Evolutionary conservation across 2,888 invertebrate genomes (phyloP).

Genomic region (Herminia tarsipennalis): DNA sequence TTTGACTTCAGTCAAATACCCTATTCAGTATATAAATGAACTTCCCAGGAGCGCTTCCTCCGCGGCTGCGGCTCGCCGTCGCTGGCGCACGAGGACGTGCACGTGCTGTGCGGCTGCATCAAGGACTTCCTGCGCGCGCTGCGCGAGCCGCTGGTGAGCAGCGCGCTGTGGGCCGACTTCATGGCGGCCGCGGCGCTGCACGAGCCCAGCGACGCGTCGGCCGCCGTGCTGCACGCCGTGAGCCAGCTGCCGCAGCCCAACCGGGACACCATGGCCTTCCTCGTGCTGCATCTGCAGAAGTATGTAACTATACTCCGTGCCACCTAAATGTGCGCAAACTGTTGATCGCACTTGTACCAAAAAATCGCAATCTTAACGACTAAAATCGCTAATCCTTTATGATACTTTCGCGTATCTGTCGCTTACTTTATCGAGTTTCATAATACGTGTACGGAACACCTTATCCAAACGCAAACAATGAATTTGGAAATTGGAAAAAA

Average conservation of each 20-base stretch:
- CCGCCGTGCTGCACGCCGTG: slow-evolving; percentile 90
- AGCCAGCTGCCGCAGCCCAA: slow-evolving; percentile 96
- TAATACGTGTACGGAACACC: too few species aligned
- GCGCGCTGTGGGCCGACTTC: slow-evolving; percentile 93
- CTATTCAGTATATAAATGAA: too few species aligned
- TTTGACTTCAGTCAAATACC: too few species aligned
- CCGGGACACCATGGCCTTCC: slow-evolving; percentile 96
- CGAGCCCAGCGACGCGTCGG: slow-evolving; percentile 86
- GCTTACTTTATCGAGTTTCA: too few species aligned
- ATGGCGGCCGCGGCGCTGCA: slow-evolving; percentile 87
- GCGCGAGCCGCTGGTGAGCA: slow-evolving; percentile 95
- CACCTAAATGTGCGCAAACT: too few species aligned
- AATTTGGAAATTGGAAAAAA: too few species aligned
- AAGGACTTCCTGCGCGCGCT: slow-evolving; percentile 97
- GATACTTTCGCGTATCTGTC: too few species aligned
- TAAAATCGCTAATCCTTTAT: too few species aligned
- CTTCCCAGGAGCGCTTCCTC: slow-evolving; percentile 94
- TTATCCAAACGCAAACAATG: too few species aligned
- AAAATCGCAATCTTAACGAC: too few species aligned
- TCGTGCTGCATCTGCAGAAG: slow-evolving; percentile 95
- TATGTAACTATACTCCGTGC: slow-evolving; percentile 57
- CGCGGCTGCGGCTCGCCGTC: slow-evolving; percentile 94
- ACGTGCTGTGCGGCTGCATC: slow-evolving; percentile 96
- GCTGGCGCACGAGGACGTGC: slow-evolving; percentile 90
- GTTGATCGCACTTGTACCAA: not conserved